phyloP scores from a whole-genome alignment of 2,797 vertebrate genomes.

The Acomys russatus region DNA sequence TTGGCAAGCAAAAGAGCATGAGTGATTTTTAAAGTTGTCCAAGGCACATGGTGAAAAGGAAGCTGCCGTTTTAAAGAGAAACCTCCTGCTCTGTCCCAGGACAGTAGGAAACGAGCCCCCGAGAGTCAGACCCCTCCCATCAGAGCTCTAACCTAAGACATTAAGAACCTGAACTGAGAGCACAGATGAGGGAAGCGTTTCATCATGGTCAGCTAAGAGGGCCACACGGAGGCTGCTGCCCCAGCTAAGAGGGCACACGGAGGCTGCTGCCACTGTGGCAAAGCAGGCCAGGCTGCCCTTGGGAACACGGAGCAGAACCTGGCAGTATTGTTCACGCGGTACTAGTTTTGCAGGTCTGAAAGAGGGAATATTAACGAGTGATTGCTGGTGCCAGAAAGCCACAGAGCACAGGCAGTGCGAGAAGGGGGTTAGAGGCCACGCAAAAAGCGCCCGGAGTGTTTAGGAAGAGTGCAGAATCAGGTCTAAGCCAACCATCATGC shows the following conservation, averaged over 20 bases:
- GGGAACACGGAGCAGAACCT: neutral
- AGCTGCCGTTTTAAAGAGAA: neutral
- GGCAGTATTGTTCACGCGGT: neutral
- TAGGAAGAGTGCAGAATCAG: slow-evolving; percentile 18
- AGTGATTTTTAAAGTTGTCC: neutral
- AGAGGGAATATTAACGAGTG: neutral
- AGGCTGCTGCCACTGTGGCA: neutral
- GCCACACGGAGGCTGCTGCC: too few species aligned
- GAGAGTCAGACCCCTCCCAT: neutral
- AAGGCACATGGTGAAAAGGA: neutral
- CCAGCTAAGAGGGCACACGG: neutral
- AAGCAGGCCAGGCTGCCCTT: neutral
- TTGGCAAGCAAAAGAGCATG: neutral
- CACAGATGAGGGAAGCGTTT: neutral
- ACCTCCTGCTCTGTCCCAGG: neutral
- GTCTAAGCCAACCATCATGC: neutral
- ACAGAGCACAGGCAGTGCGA: neutral
- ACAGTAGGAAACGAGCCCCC: neutral
- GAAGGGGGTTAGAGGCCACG: neutral
- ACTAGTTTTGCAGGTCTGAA: neutral
- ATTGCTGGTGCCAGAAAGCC: neutral
- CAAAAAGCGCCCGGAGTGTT: neutral
- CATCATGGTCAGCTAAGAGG: neutral
- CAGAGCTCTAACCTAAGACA: neutral
- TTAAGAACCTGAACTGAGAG: neutral